These are phyloP conservation scores for Tenthredo livida DNA, from an alignment of 2,888 invertebrate species.

Conservation along the genomic window DNA sequence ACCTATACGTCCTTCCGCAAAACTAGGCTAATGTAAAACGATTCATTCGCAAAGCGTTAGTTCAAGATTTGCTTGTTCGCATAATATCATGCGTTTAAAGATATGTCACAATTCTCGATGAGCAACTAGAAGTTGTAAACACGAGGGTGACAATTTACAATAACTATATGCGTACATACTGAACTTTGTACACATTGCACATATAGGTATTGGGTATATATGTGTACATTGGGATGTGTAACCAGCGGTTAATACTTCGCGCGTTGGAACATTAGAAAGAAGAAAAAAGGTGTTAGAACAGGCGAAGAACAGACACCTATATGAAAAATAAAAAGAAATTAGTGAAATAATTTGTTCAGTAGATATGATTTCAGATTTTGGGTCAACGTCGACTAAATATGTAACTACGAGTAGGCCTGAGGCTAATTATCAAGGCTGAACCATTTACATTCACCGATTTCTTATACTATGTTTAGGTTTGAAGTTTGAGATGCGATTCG, in stretches of 20 bases:
- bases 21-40: constrained; percentile 44
- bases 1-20: constrained; percentile 36
- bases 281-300: neutral
- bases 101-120: neutral
- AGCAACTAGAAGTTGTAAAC: neutral
- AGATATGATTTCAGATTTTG: constrained; percentile 21
- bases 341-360: neutral
- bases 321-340: neutral
- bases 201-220: neutral
- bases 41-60: neutral
- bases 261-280: neutral
- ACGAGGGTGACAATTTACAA: neutral
- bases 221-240: neutral
- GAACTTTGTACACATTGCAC: constrained; percentile 3
- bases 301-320: neutral
- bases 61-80: neutral
- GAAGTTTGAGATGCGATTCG: neutral
- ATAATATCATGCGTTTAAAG: neutral
- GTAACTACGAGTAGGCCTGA: constrained; percentile 24
- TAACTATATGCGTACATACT: neutral
- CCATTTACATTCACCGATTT: constrained; percentile 32
- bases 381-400: constrained; percentile 33
- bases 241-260: neutral
- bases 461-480: neutral
- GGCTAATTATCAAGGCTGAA: constrained; percentile 36